These are phyloP conservation scores for Meiosimyza decipiens DNA, from an alignment of 2,888 invertebrate species.

Conservation along the genomic window DNA sequence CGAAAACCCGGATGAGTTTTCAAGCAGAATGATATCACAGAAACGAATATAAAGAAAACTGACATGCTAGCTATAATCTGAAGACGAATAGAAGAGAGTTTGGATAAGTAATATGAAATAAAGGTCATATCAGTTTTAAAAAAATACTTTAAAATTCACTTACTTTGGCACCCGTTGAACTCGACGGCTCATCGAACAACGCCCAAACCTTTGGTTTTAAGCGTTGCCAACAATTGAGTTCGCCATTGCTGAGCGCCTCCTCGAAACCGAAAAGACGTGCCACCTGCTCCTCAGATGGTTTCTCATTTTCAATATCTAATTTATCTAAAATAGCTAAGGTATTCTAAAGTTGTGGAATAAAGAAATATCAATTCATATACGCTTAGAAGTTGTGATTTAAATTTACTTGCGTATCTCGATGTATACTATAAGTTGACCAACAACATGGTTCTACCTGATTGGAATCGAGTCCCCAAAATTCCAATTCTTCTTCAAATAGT, in stretches of 20 bases:
- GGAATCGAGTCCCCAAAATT: conserved; percentile 96
- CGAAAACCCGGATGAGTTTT: conserved; percentile 93
- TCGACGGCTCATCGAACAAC: conserved; percentile 95
- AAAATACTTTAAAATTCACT: conserved; percentile 37
- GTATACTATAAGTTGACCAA: conserved; percentile 96
- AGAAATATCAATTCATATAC: background rate
- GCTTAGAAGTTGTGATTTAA: background rate
- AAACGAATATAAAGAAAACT: conserved; percentile 96
- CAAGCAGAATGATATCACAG: conserved; percentile 94
- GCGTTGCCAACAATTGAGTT: conserved; percentile 87
- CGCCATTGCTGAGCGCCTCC: conserved; percentile 83
- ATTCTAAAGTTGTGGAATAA: conserved; percentile 71
- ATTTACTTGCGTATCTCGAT: conserved; percentile 82
- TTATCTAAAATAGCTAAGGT: conserved; percentile 96
- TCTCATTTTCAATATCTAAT: conserved; percentile 92
- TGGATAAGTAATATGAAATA: background rate
- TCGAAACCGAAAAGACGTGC: conserved; percentile 92
- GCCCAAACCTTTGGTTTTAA: conserved; percentile 94
- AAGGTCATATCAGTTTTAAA: conserved; percentile 3
- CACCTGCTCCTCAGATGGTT: conserved; percentile 91
- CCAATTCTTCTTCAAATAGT: conserved; percentile 94
- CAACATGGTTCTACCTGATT: conserved; percentile 99
- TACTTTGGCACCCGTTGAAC: conserved; percentile 91
- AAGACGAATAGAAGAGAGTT: conserved; percentile 45
- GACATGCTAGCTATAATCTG: conserved; percentile 92